These are phyloP conservation scores for Priapulus caudatus DNA, from an alignment of 2,888 invertebrate species.

Conservation along the genomic window DNA sequence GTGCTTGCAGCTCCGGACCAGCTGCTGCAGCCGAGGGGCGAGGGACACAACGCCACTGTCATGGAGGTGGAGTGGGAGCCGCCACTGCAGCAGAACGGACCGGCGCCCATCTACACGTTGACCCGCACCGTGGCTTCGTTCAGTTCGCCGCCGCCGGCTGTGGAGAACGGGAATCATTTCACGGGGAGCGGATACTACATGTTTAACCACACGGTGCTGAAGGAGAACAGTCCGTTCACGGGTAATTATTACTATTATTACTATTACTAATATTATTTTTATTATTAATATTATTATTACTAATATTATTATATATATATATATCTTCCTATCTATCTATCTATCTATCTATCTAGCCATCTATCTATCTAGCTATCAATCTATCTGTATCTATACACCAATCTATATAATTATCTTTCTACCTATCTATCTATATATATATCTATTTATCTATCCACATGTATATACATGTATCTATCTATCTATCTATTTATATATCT, in stretches of 20 bases:
- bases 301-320: too few species aligned
- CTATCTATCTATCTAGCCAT: too few species aligned
- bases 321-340: too few species aligned
- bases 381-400: too few species aligned
- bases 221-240: conserved; percentile 34
- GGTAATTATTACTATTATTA: conserved; percentile 29
- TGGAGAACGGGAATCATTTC: conserved; percentile 33
- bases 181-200: conserved; percentile 35
- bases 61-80: conserved; percentile 31
- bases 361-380: too few species aligned
- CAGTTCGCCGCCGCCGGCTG: conserved; percentile 31
- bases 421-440: too few species aligned
- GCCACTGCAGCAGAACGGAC: conserved; percentile 33
- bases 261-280: too few species aligned
- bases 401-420: too few species aligned
- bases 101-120: conserved; percentile 30
- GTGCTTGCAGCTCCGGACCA: conserved; percentile 30
- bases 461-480: too few species aligned
- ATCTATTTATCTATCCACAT: too few species aligned
- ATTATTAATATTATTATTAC: too few species aligned
- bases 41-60: conserved; percentile 30
- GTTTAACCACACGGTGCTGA: conserved; percentile 31
- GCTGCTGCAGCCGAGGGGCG: conserved; percentile 25
- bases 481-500: too few species aligned
- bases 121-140: conserved; percentile 32